A percentile compares a stretch with the other conserved stretches of the same genome.
These are phyloP conservation scores for Austrofundulus limnaeus DNA, from an alignment of 2,113 vertebrate genomes.

Conservation along the genomic window DNA sequence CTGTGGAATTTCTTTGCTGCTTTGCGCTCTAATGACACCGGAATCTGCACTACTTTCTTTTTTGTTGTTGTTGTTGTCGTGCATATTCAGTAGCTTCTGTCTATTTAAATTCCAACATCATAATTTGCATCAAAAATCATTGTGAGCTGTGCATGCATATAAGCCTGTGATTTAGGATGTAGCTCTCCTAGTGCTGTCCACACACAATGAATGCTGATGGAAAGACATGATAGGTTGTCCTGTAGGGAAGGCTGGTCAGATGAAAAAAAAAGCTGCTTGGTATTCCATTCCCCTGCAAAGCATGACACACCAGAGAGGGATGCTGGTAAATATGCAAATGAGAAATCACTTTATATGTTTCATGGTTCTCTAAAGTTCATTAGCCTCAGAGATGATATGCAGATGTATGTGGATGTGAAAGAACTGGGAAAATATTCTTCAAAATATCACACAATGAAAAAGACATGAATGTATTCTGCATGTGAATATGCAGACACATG, in stretches of 20 bases:
- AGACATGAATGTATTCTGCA: background rate
- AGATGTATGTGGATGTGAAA: slow-evolving; percentile 19
- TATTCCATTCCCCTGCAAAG: slow-evolving; percentile 63
- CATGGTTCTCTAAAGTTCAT: slow-evolving; percentile 46
- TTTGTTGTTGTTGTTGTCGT: background rate
- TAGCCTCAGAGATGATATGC: slow-evolving; percentile 22
- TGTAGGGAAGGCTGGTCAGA: slow-evolving; percentile 57
- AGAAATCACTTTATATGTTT: slow-evolving; percentile 53
- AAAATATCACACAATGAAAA: background rate
- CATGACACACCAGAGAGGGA: slow-evolving; percentile 54
- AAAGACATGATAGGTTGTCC: slow-evolving; percentile 61
- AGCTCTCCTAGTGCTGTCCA: slow-evolving; percentile 43
- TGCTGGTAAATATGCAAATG: slow-evolving; percentile 62
- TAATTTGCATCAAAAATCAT: slow-evolving; percentile 50
- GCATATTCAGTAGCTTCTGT: slow-evolving; percentile 27
- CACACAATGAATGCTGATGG: slow-evolving; percentile 66
- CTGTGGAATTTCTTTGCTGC: slow-evolving; percentile 7
- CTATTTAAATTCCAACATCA: slow-evolving; percentile 38
- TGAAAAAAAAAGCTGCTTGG: slow-evolving; percentile 62
- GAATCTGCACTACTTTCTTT: background rate
- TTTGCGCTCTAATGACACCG: slow-evolving; percentile 7
- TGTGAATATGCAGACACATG: no score
- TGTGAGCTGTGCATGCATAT: slow-evolving; percentile 21
- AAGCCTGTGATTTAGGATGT: slow-evolving; percentile 33
- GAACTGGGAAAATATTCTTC: background rate